Percentiles rank a stretch among this genome's conserved stretches.
Conservation (phyloP, 2,888 invertebrate genomes). For the Scrobipalpa atriplicella region DNA sequence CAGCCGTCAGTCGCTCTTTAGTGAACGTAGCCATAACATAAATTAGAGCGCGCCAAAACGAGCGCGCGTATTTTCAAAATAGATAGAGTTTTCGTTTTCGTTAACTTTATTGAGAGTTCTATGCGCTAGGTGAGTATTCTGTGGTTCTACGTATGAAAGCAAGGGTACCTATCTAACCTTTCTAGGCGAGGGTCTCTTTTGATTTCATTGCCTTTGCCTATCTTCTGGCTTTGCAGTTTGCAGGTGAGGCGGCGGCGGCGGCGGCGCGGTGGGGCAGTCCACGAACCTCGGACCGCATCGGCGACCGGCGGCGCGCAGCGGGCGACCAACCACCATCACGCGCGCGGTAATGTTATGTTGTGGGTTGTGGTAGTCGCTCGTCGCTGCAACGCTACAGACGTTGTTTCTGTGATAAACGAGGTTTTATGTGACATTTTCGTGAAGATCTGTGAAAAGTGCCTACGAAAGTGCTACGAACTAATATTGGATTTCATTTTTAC, state of each 20-base stretch:
- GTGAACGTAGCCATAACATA: too few relatives aligned
- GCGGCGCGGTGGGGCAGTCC: slow-evolving; percentile 7
- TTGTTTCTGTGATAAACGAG: slow-evolving; percentile 3
- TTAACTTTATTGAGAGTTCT: too few relatives aligned
- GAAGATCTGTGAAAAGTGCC: slow-evolving; percentile 1
- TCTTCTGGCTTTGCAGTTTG: too few relatives aligned
- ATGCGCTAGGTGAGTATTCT: too few relatives aligned
- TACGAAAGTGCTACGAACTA: background rate
- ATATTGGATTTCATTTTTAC: slow-evolving; percentile 9
- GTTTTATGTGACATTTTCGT: slow-evolving; percentile 1
- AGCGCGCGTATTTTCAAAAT: too few relatives aligned
- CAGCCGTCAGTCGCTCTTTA: too few relatives aligned
- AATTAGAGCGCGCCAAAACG: too few relatives aligned
- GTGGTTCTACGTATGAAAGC: too few relatives aligned
- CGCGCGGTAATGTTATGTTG: slow-evolving; percentile 13
- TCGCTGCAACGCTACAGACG: background rate
- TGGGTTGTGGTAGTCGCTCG: background rate
- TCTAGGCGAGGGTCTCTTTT: too few relatives aligned
- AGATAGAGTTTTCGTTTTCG: too few relatives aligned
- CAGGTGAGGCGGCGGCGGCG: background rate
- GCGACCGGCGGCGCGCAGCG: background rate
- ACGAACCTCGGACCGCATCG: slow-evolving; percentile 11
- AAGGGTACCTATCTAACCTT: too few relatives aligned
- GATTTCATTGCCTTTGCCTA: too few relatives aligned
- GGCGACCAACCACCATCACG: background rate